phyloP scores from a whole-genome alignment of 2,888 invertebrate genomes.

The Troides helena region DNA sequence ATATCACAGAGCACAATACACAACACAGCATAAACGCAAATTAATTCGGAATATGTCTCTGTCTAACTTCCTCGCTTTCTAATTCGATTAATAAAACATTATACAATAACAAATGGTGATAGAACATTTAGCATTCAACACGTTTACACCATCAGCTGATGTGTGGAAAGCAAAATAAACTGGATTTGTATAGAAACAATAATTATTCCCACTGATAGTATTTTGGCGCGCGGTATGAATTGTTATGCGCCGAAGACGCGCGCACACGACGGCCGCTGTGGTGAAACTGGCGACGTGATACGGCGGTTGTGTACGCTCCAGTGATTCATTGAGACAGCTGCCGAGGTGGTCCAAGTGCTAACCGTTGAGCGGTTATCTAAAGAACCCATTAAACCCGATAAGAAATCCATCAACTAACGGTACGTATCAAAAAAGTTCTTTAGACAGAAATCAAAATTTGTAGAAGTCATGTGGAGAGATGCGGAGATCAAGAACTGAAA shows the following conservation, averaged over 20 bases:
- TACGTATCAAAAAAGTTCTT: too few species aligned
- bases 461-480: too few species aligned
- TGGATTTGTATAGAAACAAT: neutral
- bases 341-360: slow-evolving; percentile 26
- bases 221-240: slow-evolving; percentile 7
- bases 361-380: slow-evolving; percentile 14
- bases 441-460: too few species aligned
- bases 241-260: neutral
- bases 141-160: neutral
- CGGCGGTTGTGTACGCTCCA: slow-evolving; percentile 30
- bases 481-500: too few species aligned
- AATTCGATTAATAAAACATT: slow-evolving; percentile 2
- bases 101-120: neutral
- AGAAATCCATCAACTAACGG: neutral
- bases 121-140: slow-evolving; percentile 5
- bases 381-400: neutral
- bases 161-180: neutral
- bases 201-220: neutral
- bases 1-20: neutral
- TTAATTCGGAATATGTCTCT: slow-evolving; percentile 1
- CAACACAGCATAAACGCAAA: neutral
- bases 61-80: slow-evolving; percentile 18
- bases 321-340: slow-evolving; percentile 39
- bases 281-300: slow-evolving; percentile 40
- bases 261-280: slow-evolving; percentile 26